These are phyloP conservation scores for Phylloscopus trochilus DNA, from an alignment of 2,113 vertebrate species.

Conservation along the genomic window DNA sequence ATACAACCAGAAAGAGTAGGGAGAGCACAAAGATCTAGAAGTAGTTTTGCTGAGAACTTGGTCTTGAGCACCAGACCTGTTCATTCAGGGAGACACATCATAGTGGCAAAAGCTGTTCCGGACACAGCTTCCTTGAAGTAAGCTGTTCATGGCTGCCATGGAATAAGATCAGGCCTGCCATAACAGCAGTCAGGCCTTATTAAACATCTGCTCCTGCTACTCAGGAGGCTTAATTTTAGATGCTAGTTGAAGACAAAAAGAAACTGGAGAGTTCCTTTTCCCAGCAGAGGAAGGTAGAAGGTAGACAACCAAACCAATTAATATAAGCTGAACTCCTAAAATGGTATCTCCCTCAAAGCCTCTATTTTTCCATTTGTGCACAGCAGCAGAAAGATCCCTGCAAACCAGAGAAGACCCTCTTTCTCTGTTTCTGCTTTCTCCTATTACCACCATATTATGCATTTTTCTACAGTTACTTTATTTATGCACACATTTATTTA, in stretches of 20 bases:
- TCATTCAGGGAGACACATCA: not conserved
- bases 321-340: not conserved
- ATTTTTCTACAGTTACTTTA: not conserved
- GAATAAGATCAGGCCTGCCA: not conserved
- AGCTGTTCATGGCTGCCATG: not conserved
- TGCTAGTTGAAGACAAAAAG: not conserved
- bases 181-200: not conserved
- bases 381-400: not conserved
- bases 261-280: not conserved
- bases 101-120: not conserved
- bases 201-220: not conserved
- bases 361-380: not conserved
- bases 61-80: not conserved
- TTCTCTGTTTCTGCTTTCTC: not conserved
- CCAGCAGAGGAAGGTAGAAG: not conserved
- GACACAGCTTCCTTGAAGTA: not conserved
- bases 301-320: not conserved
- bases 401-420: not conserved
- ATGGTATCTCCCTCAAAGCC: not conserved
- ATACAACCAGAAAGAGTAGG: not conserved
- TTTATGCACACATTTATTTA: too few species aligned
- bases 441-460: not conserved
- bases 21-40: not conserved
- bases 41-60: not conserved
- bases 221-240: not conserved